Base-by-base conservation (phyloP, 2,888 invertebrate genomes). In the Elmis aenea region DNA sequence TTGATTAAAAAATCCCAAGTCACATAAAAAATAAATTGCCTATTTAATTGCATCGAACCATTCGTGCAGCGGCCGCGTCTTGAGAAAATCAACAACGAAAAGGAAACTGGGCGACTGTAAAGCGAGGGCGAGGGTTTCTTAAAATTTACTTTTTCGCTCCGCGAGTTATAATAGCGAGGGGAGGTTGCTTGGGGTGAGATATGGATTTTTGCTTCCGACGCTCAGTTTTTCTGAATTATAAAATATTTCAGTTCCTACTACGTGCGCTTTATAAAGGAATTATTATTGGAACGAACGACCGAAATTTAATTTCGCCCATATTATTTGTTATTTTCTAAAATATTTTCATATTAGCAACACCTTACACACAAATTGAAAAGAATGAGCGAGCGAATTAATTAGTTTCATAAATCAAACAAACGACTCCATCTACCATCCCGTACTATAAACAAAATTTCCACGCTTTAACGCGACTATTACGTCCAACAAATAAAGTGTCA, bases 191-290 rank as follows among this genome's bases (percentile, higher is more conserved):
- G 51, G 58, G 60, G 62, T 62, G 62, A 66, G 66, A 68, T 67
- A 67, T 67, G 67, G 67, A 67, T 67, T 67, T 65, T 67, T 67
- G 62, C 65, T 66, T 62, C 63, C 62, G 64, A 65, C 64, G 55
- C 54, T 58, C 52, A 58, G 60, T 63, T 64, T 64, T 63, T 62
- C 66, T 62, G 66, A 66, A 66, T 67, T 67, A 66, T 66, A 66
- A 66, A 67, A 66, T 66, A 64, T 66, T 62, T 61, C 46, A 48
- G 46, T 45, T 39, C 45, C 38, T 35, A 42, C 39, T 46, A 48
- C 48, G 48, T 50, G 50, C 41, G 50, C 47, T 48, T 47, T 46
- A 45, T 47, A 47, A 44, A 46, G n/a, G 38, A 47, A 49, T 48
- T 51, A 48, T 49, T 51, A 52, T 52, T 50, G 48, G 48, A 50